Evolutionary conservation across 2,888 invertebrate genomes (phyloP).

Genomic region (Strigamia maritima): DNA sequence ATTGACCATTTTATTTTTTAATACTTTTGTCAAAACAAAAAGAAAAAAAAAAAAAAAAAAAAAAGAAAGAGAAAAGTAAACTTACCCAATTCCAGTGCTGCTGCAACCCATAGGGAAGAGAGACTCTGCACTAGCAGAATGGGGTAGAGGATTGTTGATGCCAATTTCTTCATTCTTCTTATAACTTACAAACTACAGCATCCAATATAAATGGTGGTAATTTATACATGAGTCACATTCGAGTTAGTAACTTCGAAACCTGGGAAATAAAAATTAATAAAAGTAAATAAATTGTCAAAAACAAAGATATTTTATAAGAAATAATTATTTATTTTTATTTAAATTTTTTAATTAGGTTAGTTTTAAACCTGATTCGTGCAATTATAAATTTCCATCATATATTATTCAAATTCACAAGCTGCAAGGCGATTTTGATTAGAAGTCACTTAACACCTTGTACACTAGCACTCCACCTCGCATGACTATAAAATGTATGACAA

Average conservation of each 20-base stretch:
- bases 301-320: background rate
- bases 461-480: background rate
- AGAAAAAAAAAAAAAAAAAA: too few relatives aligned
- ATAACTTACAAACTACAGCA: background rate
- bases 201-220: background rate
- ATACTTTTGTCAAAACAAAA: too few relatives aligned
- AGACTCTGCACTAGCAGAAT: background rate
- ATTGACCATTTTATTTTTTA: background rate
- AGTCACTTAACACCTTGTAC: conserved; percentile 6
- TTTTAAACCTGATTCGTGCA: background rate
- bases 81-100: conserved; percentile 7
- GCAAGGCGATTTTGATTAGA: background rate
- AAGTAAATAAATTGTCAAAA: too few relatives aligned
- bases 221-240: background rate
- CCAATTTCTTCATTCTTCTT: conserved; percentile 5
- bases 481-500: conserved; percentile 3
- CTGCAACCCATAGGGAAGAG: background rate
- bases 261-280: background rate
- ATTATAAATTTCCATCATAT: background rate
- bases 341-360: background rate
- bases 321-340: background rate
- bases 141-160: background rate
- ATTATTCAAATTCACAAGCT: background rate
- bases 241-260: background rate
- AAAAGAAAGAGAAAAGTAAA: background rate